Percentiles rank a stretch among this genome's conserved stretches.
These are phyloP conservation scores for Hypena proboscidalis DNA, from an alignment of 2,888 invertebrate genomes.

Conservation along the genomic window DNA sequence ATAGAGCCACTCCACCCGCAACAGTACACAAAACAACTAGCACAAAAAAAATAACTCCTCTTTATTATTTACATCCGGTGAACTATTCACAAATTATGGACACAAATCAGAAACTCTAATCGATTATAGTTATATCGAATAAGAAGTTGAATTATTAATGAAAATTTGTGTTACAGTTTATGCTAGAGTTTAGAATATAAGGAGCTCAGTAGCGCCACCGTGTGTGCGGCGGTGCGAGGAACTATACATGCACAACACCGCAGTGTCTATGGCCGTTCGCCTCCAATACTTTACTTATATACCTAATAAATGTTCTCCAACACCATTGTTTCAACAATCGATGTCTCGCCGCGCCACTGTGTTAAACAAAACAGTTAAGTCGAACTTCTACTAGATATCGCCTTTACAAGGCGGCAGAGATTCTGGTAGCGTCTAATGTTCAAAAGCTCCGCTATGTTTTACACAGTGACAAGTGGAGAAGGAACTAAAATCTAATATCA, in stretches of 20 bases:
- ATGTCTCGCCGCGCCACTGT: constrained; percentile 57
- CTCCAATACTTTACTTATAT: constrained; percentile 80
- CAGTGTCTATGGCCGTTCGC: constrained; percentile 80
- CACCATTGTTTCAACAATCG: constrained; percentile 74
- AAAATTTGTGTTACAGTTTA: constrained; percentile 80
- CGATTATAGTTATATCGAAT: constrained; percentile 69
- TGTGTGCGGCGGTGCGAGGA: constrained; percentile 81
- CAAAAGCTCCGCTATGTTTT: constrained; percentile 55
- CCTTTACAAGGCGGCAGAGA: constrained; percentile 62
- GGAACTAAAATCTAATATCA: constrained; percentile 85
- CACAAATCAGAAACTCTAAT: constrained; percentile 71
- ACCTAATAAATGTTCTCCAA: constrained; percentile 79
- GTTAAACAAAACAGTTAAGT: constrained; percentile 57
- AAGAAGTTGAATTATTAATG: constrained; percentile 69
- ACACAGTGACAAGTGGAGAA: constrained; percentile 72
- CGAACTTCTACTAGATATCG: constrained; percentile 49
- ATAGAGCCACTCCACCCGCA: constrained; percentile 56
- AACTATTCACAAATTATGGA: constrained; percentile 74
- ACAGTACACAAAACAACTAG: constrained; percentile 73
- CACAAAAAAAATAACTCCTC: constrained; percentile 75
- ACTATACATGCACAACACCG: constrained; percentile 84
- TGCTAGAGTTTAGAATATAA: constrained; percentile 84
- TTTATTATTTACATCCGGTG: constrained; percentile 65
- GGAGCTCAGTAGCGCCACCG: constrained; percentile 80
- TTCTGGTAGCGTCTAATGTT: constrained; percentile 56